Conservation (phyloP, 2,113 vertebrate genomes). For the Emberiza fucata region DNA sequence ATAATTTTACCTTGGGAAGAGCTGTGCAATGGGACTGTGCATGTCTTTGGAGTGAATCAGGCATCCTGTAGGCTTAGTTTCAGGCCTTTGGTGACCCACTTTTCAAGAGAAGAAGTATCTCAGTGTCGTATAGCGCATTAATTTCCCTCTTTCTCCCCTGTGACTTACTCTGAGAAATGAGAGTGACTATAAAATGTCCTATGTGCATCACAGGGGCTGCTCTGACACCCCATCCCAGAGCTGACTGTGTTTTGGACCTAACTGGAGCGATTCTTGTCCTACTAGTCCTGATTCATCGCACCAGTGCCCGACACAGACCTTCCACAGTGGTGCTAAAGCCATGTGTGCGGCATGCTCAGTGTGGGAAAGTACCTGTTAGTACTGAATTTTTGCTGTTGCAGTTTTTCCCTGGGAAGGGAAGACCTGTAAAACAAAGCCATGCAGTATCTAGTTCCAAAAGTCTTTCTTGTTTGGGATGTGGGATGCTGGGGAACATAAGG, state of each 20-base stretch:
- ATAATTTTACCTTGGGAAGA: not conserved
- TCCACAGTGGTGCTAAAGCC: not conserved
- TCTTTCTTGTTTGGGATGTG: not conserved
- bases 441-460: not conserved
- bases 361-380: not conserved
- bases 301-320: not conserved
- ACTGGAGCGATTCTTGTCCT: not conserved
- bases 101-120: not conserved
- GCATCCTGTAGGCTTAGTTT: not conserved
- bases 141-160: not conserved
- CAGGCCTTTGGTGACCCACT: not conserved
- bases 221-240: not conserved
- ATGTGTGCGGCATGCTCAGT: not conserved
- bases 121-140: not conserved
- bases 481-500: not conserved
- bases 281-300: not conserved
- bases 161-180: conserved; percentile 28
- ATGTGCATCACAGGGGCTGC: not conserved
- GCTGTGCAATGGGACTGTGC: not conserved
- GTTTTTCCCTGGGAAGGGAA: not conserved
- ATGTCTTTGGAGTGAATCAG: not conserved
- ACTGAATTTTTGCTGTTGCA: not conserved
- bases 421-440: not conserved
- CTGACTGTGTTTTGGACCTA: not conserved
- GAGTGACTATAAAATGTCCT: not conserved